Evolutionary conservation across 1,140 invertebrate genomes (phyloP).

Genomic region (Doryteuthis pealeii): DNA sequence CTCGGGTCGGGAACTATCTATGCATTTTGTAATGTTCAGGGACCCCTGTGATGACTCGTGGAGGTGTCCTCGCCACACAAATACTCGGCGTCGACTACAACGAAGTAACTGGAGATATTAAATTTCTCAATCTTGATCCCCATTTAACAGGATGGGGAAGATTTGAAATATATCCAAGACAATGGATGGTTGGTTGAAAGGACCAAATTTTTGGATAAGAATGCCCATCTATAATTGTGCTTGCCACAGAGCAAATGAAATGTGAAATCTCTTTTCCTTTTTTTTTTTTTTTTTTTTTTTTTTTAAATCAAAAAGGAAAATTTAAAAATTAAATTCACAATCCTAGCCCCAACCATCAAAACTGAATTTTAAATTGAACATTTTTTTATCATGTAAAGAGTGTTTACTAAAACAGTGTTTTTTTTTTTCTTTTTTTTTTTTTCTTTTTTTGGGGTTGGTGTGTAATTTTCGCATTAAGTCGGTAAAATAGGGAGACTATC

Average conservation of each 20-base stretch:
- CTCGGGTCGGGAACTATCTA: conserved; percentile 77
- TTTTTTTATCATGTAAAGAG: too few species aligned
- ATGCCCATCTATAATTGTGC: conserved; percentile 93
- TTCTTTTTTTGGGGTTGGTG: too few species aligned
- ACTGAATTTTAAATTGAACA: too few species aligned
- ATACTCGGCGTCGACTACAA: conserved; percentile 93
- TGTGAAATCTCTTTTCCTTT: too few species aligned
- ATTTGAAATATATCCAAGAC: conserved; percentile 62
- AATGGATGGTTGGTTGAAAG: conserved; percentile 95
- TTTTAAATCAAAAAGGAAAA: too few species aligned
- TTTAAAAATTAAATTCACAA: too few species aligned
- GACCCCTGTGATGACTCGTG: conserved; percentile 97
- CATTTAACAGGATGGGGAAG: conserved; percentile 88
- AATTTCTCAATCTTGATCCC: conserved; percentile 95
- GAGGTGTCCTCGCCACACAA: conserved; percentile 95
- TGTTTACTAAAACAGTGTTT: too few species aligned
- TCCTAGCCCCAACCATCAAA: too few species aligned
- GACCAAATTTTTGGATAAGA: conserved; percentile 87
- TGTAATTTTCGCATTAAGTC: too few species aligned
- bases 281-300: too few species aligned
- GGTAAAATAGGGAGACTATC: too few species aligned
- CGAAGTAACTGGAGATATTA: conserved; percentile 72
- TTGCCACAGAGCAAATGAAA: conserved; percentile 79
- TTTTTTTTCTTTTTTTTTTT: too few species aligned
- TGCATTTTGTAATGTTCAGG: conserved; percentile 92